Evolutionary conservation across 2,797 vertebrate species (phyloP), one percentile per base, ranked within the genome.

Genomic region (Sciurus vulgaris): DNA sequence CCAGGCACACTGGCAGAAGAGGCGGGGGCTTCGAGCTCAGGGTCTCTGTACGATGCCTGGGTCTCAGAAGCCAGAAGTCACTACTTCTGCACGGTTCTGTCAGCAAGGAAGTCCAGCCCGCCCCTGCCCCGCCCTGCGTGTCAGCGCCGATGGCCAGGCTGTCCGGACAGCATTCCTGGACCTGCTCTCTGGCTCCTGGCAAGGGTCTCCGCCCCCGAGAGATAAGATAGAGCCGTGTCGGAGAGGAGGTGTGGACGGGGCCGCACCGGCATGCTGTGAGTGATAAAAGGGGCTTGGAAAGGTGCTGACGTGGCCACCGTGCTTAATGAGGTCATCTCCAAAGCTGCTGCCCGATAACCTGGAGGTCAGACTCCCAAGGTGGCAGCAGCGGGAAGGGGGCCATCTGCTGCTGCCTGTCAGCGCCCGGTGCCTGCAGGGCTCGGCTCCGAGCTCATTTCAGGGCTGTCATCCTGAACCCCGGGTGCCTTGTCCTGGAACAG

Each of bases 261-360:
- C 97, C 51, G 95, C 97, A 87, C 96, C 86, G 61, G 97, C 98
- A 97, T 96, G 97, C 97, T 97, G 83, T 74, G 98, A 98, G 98
- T 97, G 98, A 98, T 98, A 98, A 98, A 98, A 97, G 97, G 97
- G 96, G 97, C 82, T 92, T 91, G 86, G 96, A 89, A 98, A 98
- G 98, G 98, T 98, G 99, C 98, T 98, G 98, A 98, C 98, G 98
- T 98, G 98, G 98, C 98, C 98, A 98, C 98, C 96, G 89, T 89
- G 92, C 93, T 98, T 99, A 99, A 99, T 99, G 98, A 99, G 99
- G 98, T 99, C 99, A 98, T 95, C 76, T 91, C 98, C 93, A 47
- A 95, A 98, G 98, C 97, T 95, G 96, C 97, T 93, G 98, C 97
- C 98, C 96, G 98, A 99, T 99, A 98, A 98, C 99, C 98, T 96